These are phyloP conservation scores for Leptobrachium leishanense DNA, from an alignment of 2,113 vertebrate species.

Conservation along the genomic window DNA sequence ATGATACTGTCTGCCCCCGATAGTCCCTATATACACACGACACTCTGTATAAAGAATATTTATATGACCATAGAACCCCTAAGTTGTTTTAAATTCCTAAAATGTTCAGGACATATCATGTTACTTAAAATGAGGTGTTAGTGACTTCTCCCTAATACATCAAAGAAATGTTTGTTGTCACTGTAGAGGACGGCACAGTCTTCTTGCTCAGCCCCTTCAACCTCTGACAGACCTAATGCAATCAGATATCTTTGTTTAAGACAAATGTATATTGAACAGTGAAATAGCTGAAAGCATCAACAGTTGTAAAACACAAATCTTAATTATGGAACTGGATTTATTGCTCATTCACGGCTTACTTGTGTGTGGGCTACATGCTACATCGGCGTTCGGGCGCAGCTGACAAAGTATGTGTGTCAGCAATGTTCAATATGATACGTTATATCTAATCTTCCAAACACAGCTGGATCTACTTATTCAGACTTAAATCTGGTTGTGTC, in stretches of 20 bases:
- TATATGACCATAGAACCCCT: too few species aligned
- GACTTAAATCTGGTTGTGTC: neutral
- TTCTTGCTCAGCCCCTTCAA: too few species aligned
- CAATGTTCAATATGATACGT: conserved; percentile 9
- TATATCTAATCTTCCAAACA: neutral
- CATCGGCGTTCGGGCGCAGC: neutral
- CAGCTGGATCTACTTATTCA: conserved; percentile 2
- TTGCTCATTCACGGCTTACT: neutral
- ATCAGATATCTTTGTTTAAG: neutral
- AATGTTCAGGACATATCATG: too few species aligned
- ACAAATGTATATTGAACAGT: neutral
- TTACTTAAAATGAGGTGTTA: too few species aligned
- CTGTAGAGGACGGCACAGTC: too few species aligned
- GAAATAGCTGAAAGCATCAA: neutral
- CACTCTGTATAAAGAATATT: too few species aligned
- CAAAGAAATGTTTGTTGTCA: too few species aligned
- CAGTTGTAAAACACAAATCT: conserved; percentile 45
- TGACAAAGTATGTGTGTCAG: conserved; percentile 21
- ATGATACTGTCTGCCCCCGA: too few species aligned
- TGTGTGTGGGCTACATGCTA: conserved; percentile 14
- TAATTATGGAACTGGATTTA: neutral
- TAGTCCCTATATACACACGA: too few species aligned
- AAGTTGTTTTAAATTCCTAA: too few species aligned
- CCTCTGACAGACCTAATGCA: neutral
- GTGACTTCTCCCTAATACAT: too few species aligned